These are phyloP conservation scores for Lichenostomus cassidix DNA, from an alignment of 2,113 vertebrate species.

Conservation along the genomic window DNA sequence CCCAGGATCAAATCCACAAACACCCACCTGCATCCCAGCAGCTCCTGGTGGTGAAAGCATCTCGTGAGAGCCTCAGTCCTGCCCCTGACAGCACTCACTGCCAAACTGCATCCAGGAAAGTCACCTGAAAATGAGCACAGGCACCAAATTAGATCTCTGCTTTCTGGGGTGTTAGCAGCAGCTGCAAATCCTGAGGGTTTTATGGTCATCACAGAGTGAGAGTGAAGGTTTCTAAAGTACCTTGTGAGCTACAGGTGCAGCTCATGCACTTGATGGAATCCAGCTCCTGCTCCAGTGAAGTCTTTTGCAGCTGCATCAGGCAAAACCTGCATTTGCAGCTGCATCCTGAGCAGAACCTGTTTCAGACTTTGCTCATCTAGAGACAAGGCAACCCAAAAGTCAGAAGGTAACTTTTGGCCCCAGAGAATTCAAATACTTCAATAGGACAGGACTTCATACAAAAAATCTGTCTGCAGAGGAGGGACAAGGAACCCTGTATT, in stretches of 20 bases:
- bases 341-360: neutral
- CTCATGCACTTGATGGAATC: neutral
- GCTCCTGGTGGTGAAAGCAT: neutral
- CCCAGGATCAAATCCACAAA: neutral
- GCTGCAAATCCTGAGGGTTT: neutral
- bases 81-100: fast-evolving
- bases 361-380: neutral
- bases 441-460: neutral
- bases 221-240: neutral
- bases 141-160: neutral
- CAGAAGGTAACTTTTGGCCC: neutral
- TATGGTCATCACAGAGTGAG: neutral
- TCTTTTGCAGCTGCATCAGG: neutral
- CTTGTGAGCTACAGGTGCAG: neutral
- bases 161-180: neutral
- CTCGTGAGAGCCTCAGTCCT: neutral
- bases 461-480: neutral
- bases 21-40: fast-evolving
- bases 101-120: neutral
- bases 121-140: neutral
- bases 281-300: neutral
- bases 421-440: neutral
- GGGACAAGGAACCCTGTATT: neutral
- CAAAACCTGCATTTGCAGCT: neutral
- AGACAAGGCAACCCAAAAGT: neutral